Percentiles rank a stretch among this genome's conserved stretches.
phyloP scores from a whole-genome alignment of 2,888 invertebrate genomes.

The Rugalucina vietnamica region DNA sequence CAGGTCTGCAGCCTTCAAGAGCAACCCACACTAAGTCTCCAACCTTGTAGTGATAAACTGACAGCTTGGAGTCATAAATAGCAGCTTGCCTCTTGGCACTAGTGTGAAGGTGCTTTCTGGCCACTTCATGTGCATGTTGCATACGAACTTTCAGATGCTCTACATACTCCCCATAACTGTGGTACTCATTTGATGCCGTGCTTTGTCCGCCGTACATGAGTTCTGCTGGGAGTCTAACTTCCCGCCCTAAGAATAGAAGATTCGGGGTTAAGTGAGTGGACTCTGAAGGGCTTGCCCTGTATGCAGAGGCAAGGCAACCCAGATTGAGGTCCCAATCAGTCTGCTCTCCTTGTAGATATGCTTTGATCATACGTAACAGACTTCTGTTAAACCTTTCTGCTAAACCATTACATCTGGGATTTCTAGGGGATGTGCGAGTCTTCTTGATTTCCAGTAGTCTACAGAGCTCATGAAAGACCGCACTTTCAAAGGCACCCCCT shows the following conservation, averaged over 20 bases:
- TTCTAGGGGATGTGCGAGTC: not conserved
- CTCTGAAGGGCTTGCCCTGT: not conserved
- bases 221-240: not conserved
- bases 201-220: constrained; percentile 8
- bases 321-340: constrained; percentile 51
- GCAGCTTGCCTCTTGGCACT: not conserved
- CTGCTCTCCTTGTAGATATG: not conserved
- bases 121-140: not conserved
- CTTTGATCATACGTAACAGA: not conserved
- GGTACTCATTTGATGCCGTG: not conserved
- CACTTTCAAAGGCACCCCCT: not conserved
- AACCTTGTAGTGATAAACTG: not conserved
- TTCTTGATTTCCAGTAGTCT: not conserved
- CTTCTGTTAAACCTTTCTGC: not conserved
- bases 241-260: not conserved
- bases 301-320: not conserved
- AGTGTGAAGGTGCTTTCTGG: not conserved
- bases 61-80: not conserved
- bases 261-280: not conserved
- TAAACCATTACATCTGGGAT: not conserved
- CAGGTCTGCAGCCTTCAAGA: not conserved
- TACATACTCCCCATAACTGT: constrained; percentile 27
- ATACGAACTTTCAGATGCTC: not conserved
- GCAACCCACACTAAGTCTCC: not conserved
- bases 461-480: not conserved